Percentiles rank a stretch among this genome's conserved stretches.
These are phyloP conservation scores for Anthonomus grandis DNA, from an alignment of 1,140 invertebrate species.

Conservation along the genomic window DNA sequence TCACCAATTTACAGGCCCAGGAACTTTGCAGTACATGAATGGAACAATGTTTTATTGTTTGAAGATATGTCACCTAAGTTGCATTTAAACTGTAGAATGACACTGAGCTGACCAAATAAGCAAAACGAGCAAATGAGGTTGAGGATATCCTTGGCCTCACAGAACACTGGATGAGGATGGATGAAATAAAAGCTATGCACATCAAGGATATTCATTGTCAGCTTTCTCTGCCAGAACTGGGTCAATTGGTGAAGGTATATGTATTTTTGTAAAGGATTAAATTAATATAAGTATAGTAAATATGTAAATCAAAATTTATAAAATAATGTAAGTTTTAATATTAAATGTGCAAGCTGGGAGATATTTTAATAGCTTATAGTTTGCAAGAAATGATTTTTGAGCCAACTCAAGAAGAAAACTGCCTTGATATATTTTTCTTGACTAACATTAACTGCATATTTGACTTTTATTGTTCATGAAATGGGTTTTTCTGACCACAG, in stretches of 20 bases:
- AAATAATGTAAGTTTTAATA: conserved; percentile 1
- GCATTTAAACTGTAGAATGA: too few species aligned
- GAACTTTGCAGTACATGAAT: too few species aligned
- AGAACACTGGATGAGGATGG: conserved; percentile 3
- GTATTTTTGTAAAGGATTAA: conserved; percentile 1
- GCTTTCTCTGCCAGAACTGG: background rate
- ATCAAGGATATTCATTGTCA: background rate
- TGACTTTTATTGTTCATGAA: background rate
- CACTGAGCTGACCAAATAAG: too few species aligned
- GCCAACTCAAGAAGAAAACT: background rate
- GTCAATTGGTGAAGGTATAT: conserved; percentile 1
- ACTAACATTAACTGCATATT: too few species aligned
- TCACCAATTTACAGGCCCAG: too few species aligned
- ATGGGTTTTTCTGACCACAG: background rate
- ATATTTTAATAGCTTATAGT: background rate
- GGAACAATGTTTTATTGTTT: too few species aligned
- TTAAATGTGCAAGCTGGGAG: background rate
- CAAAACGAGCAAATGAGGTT: too few species aligned
- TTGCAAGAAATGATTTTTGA: background rate
- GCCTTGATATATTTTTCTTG: too few species aligned
- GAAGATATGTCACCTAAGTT: too few species aligned
- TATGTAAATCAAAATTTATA: background rate
- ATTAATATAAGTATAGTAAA: conserved; percentile 1
- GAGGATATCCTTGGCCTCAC: conserved; percentile 4
- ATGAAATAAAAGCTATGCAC: background rate